Evolutionary conservation across 2,888 invertebrate genomes (phyloP).

Genomic region (Amphipoea oculea): DNA sequence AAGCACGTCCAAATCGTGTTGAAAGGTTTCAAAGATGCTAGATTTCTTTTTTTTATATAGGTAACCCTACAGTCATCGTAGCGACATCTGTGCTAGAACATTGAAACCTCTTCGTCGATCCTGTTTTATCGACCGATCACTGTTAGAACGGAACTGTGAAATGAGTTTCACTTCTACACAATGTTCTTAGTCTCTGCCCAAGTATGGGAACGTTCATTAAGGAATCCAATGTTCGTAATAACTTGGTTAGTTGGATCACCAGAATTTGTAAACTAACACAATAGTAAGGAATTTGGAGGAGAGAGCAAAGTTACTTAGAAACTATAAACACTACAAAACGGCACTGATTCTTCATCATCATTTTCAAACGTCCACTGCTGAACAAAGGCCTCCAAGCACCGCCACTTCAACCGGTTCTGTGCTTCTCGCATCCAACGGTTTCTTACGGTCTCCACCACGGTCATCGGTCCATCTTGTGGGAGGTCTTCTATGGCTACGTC

Average conservation of each 20-base stretch:
- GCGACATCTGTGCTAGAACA: not conserved
- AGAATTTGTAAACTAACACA: conserved; percentile 14
- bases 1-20: not conserved
- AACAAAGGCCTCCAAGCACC: no score
- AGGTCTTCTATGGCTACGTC: no score
- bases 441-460: no score
- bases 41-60: not conserved
- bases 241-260: conserved; percentile 4
- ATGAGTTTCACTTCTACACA: not conserved
- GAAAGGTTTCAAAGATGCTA: not conserved
- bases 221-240: conserved; percentile 22
- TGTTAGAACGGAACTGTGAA: not conserved
- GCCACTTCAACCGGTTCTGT: no score
- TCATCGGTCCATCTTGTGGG: no score
- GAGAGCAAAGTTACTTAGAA: not conserved
- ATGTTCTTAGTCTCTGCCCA: not conserved
- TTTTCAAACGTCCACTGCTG: no score
- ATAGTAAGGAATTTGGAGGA: not conserved
- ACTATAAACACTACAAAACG: not conserved
- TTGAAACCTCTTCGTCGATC: not conserved
- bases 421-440: no score
- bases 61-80: not conserved
- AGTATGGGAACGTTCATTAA: conserved; percentile 13
- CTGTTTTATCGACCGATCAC: not conserved
- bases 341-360: not conserved